phyloP scores from a whole-genome alignment of 2,113 vertebrate species.

The Channa maculata region DNA sequence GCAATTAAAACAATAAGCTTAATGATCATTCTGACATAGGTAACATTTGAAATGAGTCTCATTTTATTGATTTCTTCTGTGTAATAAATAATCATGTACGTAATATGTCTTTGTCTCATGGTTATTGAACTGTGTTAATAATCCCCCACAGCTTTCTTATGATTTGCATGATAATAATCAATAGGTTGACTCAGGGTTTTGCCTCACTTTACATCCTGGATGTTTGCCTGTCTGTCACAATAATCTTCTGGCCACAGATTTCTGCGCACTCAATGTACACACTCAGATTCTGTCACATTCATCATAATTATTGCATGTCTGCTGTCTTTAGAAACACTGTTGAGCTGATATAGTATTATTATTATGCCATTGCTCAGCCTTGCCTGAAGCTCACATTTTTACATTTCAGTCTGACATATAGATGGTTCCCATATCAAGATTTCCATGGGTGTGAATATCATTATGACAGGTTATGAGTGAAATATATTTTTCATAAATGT shows the following conservation, averaged over 20 bases:
- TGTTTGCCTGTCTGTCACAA: constrained; percentile 27
- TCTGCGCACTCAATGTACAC: constrained; percentile 31
- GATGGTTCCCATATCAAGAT: constrained; percentile 4
- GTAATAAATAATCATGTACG: too few relatives aligned
- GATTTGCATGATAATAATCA: constrained; percentile 56
- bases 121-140: constrained; percentile 34
- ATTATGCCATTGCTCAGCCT: constrained; percentile 1
- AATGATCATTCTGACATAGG: background rate
- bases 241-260: constrained; percentile 8
- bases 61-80: too few relatives aligned
- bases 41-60: background rate
- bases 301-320: constrained; percentile 31
- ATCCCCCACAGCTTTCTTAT: constrained; percentile 9
- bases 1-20: background rate
- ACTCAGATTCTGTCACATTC: constrained; percentile 12
- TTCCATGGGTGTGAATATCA: background rate
- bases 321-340: background rate
- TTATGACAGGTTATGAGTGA: constrained; percentile 14
- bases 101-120: constrained; percentile 2
- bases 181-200: constrained; percentile 15
- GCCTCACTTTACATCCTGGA: constrained; percentile 17
- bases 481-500: background rate
- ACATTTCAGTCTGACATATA: background rate
- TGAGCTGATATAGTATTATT: constrained; percentile 5
- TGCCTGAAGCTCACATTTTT: background rate